Evolutionary conservation across 2,888 invertebrate genomes (phyloP), one percentile per base, ranked within the genome.

Genomic region (Tetragnatha montana): DNA sequence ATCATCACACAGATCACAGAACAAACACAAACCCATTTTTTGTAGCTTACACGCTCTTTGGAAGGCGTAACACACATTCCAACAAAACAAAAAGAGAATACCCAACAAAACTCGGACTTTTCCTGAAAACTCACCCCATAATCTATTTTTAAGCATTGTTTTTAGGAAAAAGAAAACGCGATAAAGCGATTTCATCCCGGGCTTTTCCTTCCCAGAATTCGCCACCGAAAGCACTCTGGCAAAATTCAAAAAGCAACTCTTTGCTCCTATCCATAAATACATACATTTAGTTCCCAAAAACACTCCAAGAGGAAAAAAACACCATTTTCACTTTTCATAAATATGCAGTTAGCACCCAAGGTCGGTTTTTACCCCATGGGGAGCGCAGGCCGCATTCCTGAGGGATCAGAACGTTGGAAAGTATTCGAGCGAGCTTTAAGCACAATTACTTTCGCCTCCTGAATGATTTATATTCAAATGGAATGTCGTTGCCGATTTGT

Each of bases 381-480:
- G 50, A 50, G 8, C 3, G 76, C n/a, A 47, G 12, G 21, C n/a
- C 21, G 79, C 50, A 79, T 82, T 82, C 60, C 47, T 51, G 35
- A 60, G 17, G 19, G 60, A 35, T 51, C 47, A 12, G 74, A 8
- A 22, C 10, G 19, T 21, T 6, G 14, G 70, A 70, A 76, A 60
- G 82, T 35, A 74, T 50, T 84, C 83, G 69, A 49, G 68, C 17
- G 17, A 76, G 76, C 83, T 69, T 8, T 76, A 84, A 47, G 76
- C 83, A n/a, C n/a, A 84, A 84, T 84, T 84, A 84, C 35, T 84
- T 69, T 50, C 76, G 76, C 68, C 75, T 76, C 47, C 47, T 69
- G 76, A 84, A 84, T 84, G 83, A 76, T 84, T 84, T 84, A 84
- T 76, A 84, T 84, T 84, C 83, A 76, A 84, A 69, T 69, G 83